These are phyloP conservation scores for Nematolebias whitei DNA, from an alignment of 2,113 vertebrate species.

Conservation along the genomic window DNA sequence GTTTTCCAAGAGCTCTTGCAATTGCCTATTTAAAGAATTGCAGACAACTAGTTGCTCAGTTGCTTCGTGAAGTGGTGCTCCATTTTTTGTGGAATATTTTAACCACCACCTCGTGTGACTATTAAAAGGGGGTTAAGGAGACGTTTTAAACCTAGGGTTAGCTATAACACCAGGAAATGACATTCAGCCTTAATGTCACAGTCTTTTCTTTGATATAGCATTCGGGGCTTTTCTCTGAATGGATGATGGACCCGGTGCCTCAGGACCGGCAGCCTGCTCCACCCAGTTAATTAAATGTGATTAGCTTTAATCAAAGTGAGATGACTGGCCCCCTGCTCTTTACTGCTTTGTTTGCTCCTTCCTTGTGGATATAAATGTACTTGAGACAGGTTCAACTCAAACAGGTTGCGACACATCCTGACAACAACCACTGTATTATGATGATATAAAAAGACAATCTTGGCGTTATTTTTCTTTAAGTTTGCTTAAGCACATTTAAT, in stretches of 20 bases:
- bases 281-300: conserved; percentile 37
- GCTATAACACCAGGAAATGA: neutral
- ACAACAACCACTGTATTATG: conserved; percentile 6
- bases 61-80: neutral
- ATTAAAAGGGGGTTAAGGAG: neutral
- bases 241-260: conserved; percentile 18
- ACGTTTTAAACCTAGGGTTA: conserved; percentile 2
- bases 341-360: conserved; percentile 7
- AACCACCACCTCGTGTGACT: neutral
- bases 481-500: conserved; percentile 15
- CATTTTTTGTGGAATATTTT: too few relatives aligned
- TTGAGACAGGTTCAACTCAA: conserved; percentile 18
- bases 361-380: conserved; percentile 4
- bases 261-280: conserved; percentile 22
- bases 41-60: neutral
- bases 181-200: too few relatives aligned
- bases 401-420: conserved; percentile 46
- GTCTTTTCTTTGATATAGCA: conserved; percentile 8
- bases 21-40: too few relatives aligned
- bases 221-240: neutral
- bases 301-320: conserved; percentile 48
- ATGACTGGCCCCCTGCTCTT: conserved; percentile 14
- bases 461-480: neutral
- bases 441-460: neutral
- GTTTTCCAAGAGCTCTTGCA: too few relatives aligned